Evolutionary conservation across 2,797 vertebrate species (phyloP), one percentile per base, ranked within the genome.

Genomic region (Tapera naevia): DNA sequence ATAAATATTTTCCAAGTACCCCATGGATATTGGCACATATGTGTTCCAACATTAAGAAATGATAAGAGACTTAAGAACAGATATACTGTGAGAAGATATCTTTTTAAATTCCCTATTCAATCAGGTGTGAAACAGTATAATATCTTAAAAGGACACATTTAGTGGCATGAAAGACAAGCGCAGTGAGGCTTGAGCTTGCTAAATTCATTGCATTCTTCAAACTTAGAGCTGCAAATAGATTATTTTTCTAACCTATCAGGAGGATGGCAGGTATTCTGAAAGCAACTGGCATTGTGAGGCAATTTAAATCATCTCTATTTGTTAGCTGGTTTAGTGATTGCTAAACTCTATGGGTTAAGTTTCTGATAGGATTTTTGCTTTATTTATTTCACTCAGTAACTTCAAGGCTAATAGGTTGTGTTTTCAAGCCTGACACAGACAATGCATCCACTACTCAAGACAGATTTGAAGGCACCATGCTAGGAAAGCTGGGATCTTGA

Each of bases 91-190:
- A 95, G 96, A 80, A 87, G 93, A 93, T 97, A 96, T 88, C 94
- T 97, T 96, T 95, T 97, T 96, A 97, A 97, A 98, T 98, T 98
- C 98, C 98, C 97, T 98, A 97, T 97, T 97, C 98, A 98, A 96
- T 98, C 98, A 97, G 97, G 97, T 98, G 98, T 98, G 98, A 98
- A 98, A 97, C 95, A 94, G 96, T 96, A 94, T 98, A 98, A 98
- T 98, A 98, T 98, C 98, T 98, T 98, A 98, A 98, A 98, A 98
- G 97, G 98, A 98, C 98, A 97, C 97, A 98, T 98, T 98, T 98
- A 97, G 97, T 97, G 98, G 97, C 96, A 97, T 98, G 98, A 98
- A 98, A 98, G 98, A 98, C 98, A 98, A 97, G 98, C 98, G 98
- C 98, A 97, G 89, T 96, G 94, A 96, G 94, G 96, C 94, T 92